Evolutionary conservation across 1,140 invertebrate genomes (phyloP), one percentile per base, ranked within the genome.

Genomic region (Leptopilina boulardi): DNA sequence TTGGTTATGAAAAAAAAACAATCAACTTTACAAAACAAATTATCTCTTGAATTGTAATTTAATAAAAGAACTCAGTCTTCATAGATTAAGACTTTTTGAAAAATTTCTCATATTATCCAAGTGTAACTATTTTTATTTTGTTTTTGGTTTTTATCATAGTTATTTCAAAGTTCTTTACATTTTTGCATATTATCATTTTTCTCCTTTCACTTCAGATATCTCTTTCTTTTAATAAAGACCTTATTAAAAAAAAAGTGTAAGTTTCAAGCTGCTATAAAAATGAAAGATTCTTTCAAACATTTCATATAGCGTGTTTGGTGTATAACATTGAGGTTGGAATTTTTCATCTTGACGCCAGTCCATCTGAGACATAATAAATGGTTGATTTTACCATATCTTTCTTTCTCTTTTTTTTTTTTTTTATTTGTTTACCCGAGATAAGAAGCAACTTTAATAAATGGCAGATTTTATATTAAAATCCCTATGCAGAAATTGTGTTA

Each of bases 301-400:
- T 47, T 47, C 44, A 47, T n/a, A 47, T n/a, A 15, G 44, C 15
- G 44, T 47, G 44, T 47, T 47, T 47, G 44, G 44, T 47, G 15
- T 47, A 47, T 47, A 47, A 47, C 44, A 30, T 47, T 47, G 44
- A 15, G 44, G 15, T 3, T 30, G 13, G 44, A 47, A 47, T 47
- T 47, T 47, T 47, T 47, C 44, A 47, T 47, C 44, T 47, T 47
- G 44, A 47, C 44, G 44, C 44, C 44, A 47, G 44, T 47, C 44
- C 44, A 47, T 47, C 44, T 47, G 44, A 47, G 44, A n/a, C 13
- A 47, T 15, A 47, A 47, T 47, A 47, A 47, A 47, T 47, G 44
- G 44, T 15, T 47, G 11, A 47, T 47, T 47, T 47, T 47, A 47
- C 44, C 44, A 47, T 47, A 47, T n/a, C 15, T 47, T 47, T 47